phyloP scores from a whole-genome alignment of 2,797 vertebrate genomes.

The Gephyroberyx darwinii region DNA sequence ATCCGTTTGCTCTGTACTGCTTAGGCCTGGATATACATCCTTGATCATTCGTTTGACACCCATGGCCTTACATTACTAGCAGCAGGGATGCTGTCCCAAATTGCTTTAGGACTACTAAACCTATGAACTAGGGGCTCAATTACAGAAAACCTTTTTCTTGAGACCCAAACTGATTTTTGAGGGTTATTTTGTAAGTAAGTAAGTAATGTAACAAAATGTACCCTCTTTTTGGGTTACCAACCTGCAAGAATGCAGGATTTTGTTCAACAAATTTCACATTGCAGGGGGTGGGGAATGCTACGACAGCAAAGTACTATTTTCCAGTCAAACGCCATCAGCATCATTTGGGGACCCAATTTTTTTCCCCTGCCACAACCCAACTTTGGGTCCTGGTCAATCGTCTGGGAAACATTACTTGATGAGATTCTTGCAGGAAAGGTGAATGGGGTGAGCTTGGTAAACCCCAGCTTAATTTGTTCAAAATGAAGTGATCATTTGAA shows the following conservation, averaged over 20 bases:
- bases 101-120: too few relatives aligned
- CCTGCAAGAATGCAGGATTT: too few relatives aligned
- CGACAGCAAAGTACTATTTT: background rate
- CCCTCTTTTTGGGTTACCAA: background rate
- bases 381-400: background rate
- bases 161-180: background rate
- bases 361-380: background rate
- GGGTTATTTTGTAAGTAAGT: background rate
- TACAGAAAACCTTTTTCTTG: background rate
- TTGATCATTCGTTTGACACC: too few relatives aligned
- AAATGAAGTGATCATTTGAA: conserved; percentile 63
- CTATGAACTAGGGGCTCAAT: background rate
- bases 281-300: background rate
- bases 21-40: too few relatives aligned
- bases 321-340: background rate
- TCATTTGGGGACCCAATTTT: background rate
- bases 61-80: too few relatives aligned
- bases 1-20: too few relatives aligned
- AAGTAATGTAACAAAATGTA: background rate
- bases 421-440: conserved; percentile 2
- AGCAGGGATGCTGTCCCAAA: too few relatives aligned
- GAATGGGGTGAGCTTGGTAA: conserved; percentile 16
- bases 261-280: too few relatives aligned
- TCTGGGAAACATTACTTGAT: background rate
- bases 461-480: conserved; percentile 55